Evolutionary conservation across 30 jellyfish, hydroid and myxozoan genomes (phyloP), one percentile per base, ranked within the genome.

Genomic region (Catostylus mosaicus): DNA sequence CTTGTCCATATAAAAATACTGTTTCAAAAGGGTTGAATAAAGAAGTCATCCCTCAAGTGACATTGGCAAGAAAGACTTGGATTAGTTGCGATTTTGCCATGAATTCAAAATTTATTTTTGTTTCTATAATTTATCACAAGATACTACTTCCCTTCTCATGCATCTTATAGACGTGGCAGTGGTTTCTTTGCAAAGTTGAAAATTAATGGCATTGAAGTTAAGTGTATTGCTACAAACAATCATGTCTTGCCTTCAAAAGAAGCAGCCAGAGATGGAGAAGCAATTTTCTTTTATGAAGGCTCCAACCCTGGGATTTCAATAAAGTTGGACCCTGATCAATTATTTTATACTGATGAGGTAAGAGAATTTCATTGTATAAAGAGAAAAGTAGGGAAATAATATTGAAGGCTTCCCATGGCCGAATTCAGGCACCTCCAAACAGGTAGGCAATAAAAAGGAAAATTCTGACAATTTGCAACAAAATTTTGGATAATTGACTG

Each of bases 201-300:
- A 18, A 56, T 93, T 20, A 46, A 70, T n/a, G 97, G 90, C 23
- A 60, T 14, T 22, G 94, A 87, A 70, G 57, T 62, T 20, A 51
- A 27, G 56, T 82, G 93, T 22, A 87, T 93, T 29, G 90, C 78
- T 9, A 93, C 98, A 19, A 93, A 93, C 85, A 82, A 93, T 45
- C 98, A 93, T 69, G 98, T 93, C 2, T 61, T 93, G 26, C 80
- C 91, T 16, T 22, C 82, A 18, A 64, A 45, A 60, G 94, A 81
- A 33, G 83, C 76, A 0, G 97, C 98, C 6, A 69, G 73, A 10
- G 72, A 43, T 60, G 98, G 96, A 7, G 36, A 64, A 0, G 98
- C 97, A 2, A 80, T 86, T 31, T 93, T 93, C 60, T 87, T 67
- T 51, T 93, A 80, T 60, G 98, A 93, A 83, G 98, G 98, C 16